Percentiles rank a stretch among this genome's conserved stretches.
phyloP scores from a whole-genome alignment of 2,797 vertebrate genomes.

The Myotis pilosus region DNA sequence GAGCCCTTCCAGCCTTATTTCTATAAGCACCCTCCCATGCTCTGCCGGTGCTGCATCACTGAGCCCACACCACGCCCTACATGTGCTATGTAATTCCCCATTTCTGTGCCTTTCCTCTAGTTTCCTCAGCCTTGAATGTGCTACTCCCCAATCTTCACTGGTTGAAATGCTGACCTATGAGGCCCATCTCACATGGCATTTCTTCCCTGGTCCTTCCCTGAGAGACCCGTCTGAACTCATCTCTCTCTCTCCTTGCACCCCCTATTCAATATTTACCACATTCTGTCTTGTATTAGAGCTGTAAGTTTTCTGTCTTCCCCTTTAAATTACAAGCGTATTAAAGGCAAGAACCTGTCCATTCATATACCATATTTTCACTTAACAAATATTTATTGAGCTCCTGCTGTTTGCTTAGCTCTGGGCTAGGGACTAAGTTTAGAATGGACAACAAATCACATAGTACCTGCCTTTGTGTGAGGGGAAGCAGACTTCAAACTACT shows the following conservation, averaged over 20 bases:
- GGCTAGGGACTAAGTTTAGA: not conserved
- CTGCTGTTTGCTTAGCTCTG: not conserved
- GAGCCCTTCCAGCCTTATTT: not conserved
- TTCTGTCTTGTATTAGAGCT: not conserved
- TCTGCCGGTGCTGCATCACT: not conserved
- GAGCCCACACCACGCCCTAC: not conserved
- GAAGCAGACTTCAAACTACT: not conserved
- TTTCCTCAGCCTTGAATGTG: not conserved
- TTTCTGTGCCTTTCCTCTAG: not conserved
- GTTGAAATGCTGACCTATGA: not conserved
- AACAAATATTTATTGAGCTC: not conserved
- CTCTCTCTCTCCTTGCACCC: not conserved
- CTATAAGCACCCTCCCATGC: accelerated
- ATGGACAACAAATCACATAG: not conserved
- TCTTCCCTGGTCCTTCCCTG: not conserved
- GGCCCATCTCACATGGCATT: not conserved
- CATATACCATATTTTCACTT: not conserved
- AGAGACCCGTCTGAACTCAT: not conserved
- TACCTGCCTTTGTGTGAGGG: not conserved
- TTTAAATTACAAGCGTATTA: not conserved
- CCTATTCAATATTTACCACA: not conserved
- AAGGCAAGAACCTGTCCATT: not conserved
- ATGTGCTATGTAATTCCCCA: not conserved
- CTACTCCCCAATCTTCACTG: not conserved
- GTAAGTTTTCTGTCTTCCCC: not conserved